Percentiles rank a stretch among this genome's conserved stretches.
These are phyloP conservation scores for Xyrauchen texanus DNA, from an alignment of 2,113 vertebrate species.

Conservation along the genomic window DNA sequence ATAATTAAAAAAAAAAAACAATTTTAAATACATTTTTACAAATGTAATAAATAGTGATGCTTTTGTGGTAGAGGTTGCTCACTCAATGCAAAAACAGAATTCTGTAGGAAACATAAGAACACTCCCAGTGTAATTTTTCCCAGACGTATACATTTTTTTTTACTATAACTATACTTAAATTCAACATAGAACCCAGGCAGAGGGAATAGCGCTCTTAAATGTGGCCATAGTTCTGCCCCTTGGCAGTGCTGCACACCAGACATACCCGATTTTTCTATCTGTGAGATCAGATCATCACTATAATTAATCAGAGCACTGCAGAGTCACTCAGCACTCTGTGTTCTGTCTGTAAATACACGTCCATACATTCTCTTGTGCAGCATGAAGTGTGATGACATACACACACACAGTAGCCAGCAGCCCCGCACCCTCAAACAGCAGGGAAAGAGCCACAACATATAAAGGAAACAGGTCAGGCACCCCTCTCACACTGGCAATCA, in stretches of 20 bases:
- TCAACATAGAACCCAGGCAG: background rate
- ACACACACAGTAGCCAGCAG: slow-evolving; percentile 28
- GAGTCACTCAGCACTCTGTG: background rate
- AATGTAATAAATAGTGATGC: no score
- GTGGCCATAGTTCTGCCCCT: background rate
- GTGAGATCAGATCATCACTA: slow-evolving; percentile 1
- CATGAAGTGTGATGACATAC: slow-evolving; percentile 18
- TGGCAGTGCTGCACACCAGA: slow-evolving; percentile 4
- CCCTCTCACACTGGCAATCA: slow-evolving; percentile 71
- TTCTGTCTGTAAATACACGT: slow-evolving; percentile 6
- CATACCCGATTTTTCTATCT: background rate
- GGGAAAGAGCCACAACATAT: slow-evolving; percentile 55
- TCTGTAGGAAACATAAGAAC: no score
- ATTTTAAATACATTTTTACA: no score
- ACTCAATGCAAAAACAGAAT: no score
- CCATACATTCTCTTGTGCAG: background rate
- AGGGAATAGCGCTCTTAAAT: background rate
- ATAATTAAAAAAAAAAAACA: no score
- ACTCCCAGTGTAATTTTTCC: no score
- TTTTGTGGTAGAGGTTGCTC: no score
- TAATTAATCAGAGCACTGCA: slow-evolving; percentile 38
- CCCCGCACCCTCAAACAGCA: slow-evolving; percentile 46
- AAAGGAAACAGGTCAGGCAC: slow-evolving; percentile 61
- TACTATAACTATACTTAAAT: no score
- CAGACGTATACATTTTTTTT: no score